Percentiles rank a stretch among this genome's conserved stretches.
Evolutionary conservation across 53 echinoderm and acorn worm genomes (phyloP).

Genomic region (Hippasteria phrygiana): DNA sequence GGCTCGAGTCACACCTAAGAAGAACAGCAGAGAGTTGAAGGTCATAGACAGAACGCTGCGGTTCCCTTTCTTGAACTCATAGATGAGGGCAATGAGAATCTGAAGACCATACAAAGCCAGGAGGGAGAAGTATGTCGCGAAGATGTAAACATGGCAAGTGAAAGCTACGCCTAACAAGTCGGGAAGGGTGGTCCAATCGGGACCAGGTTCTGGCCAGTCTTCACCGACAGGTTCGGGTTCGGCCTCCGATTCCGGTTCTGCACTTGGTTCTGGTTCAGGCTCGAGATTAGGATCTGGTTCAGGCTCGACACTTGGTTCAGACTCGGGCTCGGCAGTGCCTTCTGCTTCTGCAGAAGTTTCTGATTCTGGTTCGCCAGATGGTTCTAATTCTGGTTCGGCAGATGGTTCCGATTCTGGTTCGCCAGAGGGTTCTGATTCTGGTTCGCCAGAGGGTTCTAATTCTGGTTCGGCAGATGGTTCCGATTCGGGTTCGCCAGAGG

Average conservation of each 20-base stretch:
- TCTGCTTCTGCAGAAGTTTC: conserved; percentile 30
- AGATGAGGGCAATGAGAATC: conserved; percentile 55
- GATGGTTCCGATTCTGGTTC: conserved; percentile 41
- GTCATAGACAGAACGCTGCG: conserved; percentile 64
- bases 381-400: conserved; percentile 48
- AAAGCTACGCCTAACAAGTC: conserved; percentile 68
- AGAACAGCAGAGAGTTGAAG: conserved; percentile 68
- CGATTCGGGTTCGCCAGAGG: background rate
- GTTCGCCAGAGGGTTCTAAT: conserved; percentile 41
- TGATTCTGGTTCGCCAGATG: conserved; percentile 40
- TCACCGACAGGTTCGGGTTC: conserved; percentile 78
- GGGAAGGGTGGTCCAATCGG: conserved; percentile 75
- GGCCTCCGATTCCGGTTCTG: conserved; percentile 43
- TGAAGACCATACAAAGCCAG: conserved; percentile 67
- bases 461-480: conserved; percentile 50
- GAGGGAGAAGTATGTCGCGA: conserved; percentile 66
- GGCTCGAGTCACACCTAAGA: conserved; percentile 76
- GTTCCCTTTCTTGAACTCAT: conserved; percentile 24
- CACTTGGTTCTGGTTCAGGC: background rate
- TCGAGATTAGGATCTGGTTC: conserved; percentile 18
- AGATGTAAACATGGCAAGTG: conserved; percentile 74
- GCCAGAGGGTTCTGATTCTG: conserved; percentile 22
- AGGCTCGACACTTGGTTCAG: conserved; percentile 39
- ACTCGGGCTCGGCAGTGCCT: conserved; percentile 10
- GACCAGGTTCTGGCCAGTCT: conserved; percentile 94